Base-by-base conservation (phyloP, 1,140 invertebrate species). In the Megalonaias nervosa region DNA sequence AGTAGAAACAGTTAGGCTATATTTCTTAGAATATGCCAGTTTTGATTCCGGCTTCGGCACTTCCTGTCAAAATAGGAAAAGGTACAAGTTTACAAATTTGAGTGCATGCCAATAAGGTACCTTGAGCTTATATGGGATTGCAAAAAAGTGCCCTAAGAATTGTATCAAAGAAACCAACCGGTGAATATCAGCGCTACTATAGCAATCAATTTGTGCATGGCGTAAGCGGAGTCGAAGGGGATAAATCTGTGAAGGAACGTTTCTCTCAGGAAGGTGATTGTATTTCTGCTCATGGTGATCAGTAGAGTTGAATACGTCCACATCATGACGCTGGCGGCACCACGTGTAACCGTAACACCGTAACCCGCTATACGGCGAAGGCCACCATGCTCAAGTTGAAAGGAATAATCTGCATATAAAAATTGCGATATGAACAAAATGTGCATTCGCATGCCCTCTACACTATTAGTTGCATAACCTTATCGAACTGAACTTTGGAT, bases 231-330 rank as follows among this genome's bases (percentile, higher is more conserved):
- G 89, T 99, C 98, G 21, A 99, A 92, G 0, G 98, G 98, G 71
- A 99, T 98, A 90, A 99, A 99, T 84, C 99, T 96, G 85, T 99
- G 98, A n/a, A 99, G 94, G 14, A 97, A 95, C 80, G 98, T 98
- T 89, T 99, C 98, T 91, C 99, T 97, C 3, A 99, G 91, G 89
- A 98, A 97, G 0, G 98, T 99, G 60, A 99, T 93, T 1, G 99
- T 92, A 91, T 99, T 99, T 62, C 98, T 93, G 15, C 97, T 98
- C 96, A 99, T 99, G 13, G 98, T 99, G 13, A 99, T 90, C 57
- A 99, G 91, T 0, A 99, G 92, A 0, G 99, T 92, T 84, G 96
- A 96, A 91, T 99, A 99, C 86, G 97, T 98, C 89, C 99, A 99
- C 14, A 97, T 99, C 14, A 99, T 90, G 0, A 97, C 97, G 2